These are phyloP conservation scores for Melinaea menophilus DNA, from an alignment of 2,888 invertebrate species.

Conservation along the genomic window DNA sequence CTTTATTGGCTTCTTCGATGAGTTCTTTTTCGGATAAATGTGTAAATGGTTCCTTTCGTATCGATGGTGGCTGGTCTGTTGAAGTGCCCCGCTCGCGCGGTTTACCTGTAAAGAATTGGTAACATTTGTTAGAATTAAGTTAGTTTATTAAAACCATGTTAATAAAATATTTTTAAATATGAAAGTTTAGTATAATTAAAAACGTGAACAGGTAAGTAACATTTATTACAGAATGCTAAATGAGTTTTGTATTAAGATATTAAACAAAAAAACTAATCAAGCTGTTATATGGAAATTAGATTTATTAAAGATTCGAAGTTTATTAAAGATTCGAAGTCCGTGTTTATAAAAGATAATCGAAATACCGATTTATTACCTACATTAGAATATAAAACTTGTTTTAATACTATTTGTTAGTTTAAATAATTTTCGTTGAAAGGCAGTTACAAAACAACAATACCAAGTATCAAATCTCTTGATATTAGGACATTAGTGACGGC, in stretches of 20 bases:
- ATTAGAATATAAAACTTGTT: too few species aligned
- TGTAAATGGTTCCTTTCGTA: constrained; percentile 78
- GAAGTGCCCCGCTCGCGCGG: constrained; percentile 67
- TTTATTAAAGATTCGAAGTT: too few species aligned
- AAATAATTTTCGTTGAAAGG: too few species aligned
- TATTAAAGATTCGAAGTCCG: too few species aligned
- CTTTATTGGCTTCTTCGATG: constrained; percentile 86
- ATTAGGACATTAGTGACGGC: constrained; percentile 30
- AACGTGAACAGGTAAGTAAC: neutral
- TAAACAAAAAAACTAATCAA: neutral
- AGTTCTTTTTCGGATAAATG: constrained; percentile 84
- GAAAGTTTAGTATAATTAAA: constrained; percentile 3
- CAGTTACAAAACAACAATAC: neutral
- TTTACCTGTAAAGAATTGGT: constrained; percentile 59
- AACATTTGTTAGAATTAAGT: constrained; percentile 15
- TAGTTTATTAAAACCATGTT: constrained; percentile 10
- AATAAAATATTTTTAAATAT: neutral
- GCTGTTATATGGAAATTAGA: constrained; percentile 2
- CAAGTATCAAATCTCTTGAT: constrained; percentile 20
- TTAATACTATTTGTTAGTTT: too few species aligned
- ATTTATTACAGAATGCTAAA: neutral
- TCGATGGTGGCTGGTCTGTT: constrained; percentile 50
- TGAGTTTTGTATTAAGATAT: neutral
- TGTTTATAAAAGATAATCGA: too few species aligned
- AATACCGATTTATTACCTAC: too few species aligned